Evolutionary conservation across 2,113 vertebrate species (phyloP).

Genomic region (Pedetes capensis): DNA sequence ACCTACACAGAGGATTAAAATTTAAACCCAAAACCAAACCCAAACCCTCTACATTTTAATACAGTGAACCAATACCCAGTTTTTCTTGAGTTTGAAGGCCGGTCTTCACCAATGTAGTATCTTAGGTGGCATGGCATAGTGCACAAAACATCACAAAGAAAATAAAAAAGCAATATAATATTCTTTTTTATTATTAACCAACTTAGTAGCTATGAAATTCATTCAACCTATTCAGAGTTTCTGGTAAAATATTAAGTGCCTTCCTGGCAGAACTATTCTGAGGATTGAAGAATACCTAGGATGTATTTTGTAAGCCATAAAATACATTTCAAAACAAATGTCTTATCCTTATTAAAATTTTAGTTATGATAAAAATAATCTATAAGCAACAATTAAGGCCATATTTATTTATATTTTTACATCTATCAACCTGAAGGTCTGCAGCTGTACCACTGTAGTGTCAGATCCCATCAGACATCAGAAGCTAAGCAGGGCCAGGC

Average conservation of each 20-base stretch:
- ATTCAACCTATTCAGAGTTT: neutral
- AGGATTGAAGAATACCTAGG: neutral
- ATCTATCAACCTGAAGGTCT: neutral
- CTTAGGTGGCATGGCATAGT: neutral
- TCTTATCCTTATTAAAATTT: neutral
- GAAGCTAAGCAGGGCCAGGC: no score
- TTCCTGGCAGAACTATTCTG: neutral
- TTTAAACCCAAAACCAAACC: no score
- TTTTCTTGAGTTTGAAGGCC: no score
- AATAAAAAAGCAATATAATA: neutral
- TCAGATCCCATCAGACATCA: no score
- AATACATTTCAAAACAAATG: neutral
- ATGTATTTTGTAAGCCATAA: neutral
- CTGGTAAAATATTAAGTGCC: neutral
- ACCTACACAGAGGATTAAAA: no score
- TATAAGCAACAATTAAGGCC: neutral
- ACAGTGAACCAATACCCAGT: neutral
- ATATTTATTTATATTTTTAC: neutral
- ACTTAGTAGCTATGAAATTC: neutral
- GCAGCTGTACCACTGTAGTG: no score
- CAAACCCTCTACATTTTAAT: no score
- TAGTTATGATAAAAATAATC: neutral
- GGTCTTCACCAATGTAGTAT: neutral
- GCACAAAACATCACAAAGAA: neutral
- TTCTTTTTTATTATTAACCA: conserved; percentile 11